These are phyloP conservation scores for Molossus alvarezi DNA, from an alignment of 2,797 vertebrate genomes.

Conservation along the genomic window DNA sequence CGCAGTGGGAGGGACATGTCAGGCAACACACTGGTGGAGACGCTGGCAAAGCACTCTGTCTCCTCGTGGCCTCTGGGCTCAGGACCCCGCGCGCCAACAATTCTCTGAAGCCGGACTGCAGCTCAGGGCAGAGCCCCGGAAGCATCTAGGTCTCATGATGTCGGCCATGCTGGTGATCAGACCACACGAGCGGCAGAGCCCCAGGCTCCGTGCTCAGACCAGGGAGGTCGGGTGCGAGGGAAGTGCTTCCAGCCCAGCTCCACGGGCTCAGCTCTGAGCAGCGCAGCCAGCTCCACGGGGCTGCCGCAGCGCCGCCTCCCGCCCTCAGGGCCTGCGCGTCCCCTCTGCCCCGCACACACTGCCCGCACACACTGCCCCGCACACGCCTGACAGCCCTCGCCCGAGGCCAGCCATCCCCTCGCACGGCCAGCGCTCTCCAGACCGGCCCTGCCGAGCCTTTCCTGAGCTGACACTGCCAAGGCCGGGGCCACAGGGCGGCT, in stretches of 20 bases:
- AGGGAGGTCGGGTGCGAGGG: rapidly evolving
- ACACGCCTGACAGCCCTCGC: rapidly evolving
- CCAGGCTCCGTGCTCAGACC: rapidly evolving
- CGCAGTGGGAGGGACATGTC: rapidly evolving
- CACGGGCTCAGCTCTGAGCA: background rate
- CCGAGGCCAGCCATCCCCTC: rapidly evolving
- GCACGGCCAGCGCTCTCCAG: rapidly evolving
- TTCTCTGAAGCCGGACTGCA: background rate
- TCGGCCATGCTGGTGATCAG: rapidly evolving
- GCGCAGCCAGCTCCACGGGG: no score
- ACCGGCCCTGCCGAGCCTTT: no score
- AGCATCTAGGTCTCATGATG: background rate
- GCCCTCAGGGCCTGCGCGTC: background rate
- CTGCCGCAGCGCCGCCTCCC: background rate
- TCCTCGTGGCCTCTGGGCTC: rapidly evolving
- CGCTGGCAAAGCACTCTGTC: background rate
- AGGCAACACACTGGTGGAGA: background rate
- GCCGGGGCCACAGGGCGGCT: background rate
- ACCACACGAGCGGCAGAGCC: rapidly evolving
- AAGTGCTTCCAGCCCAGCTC: rapidly evolving
- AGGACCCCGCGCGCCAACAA: background rate
- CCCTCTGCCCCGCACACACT: background rate
- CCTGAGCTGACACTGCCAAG: no score
- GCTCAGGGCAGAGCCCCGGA: background rate
- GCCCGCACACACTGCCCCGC: background rate